phyloP scores from a whole-genome alignment of 1,140 invertebrate species.

The Micrasema minimum region DNA sequence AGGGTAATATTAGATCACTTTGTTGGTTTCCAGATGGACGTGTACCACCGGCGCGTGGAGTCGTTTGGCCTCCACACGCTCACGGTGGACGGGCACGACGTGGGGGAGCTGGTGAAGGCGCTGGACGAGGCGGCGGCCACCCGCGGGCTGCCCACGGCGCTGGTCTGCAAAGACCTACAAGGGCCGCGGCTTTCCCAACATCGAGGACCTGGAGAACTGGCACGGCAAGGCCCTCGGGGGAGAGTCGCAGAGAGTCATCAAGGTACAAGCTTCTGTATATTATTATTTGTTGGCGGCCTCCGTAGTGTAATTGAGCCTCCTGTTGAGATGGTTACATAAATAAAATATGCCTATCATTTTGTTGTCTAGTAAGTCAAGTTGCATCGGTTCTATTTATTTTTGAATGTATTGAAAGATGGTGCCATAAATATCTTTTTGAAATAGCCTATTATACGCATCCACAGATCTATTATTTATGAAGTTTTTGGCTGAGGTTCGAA shows the following conservation, averaged over 20 bases:
- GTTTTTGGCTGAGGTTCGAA: too few species aligned
- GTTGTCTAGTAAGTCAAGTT: too few species aligned
- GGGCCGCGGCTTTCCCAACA: slow-evolving; percentile 87
- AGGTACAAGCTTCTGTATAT: slow-evolving; percentile 68
- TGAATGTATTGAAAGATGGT: too few species aligned
- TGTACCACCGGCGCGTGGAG: slow-evolving; percentile 87
- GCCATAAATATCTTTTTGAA: too few species aligned
- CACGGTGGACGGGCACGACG: slow-evolving; percentile 96
- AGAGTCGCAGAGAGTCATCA: slow-evolving; percentile 80
- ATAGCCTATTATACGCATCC: too few species aligned
- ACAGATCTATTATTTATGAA: too few species aligned
- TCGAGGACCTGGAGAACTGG: slow-evolving; percentile 96
- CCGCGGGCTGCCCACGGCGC: slow-evolving; percentile 89
- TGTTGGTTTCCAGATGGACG: slow-evolving; percentile 72
- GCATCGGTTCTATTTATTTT: too few species aligned
- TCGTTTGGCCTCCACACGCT: slow-evolving; percentile 94
- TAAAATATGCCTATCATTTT: too few species aligned
- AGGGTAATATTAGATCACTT: not conserved
- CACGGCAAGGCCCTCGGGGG: slow-evolving; percentile 95
- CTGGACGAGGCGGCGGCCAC: slow-evolving; percentile 83
- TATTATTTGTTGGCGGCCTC: too few species aligned
- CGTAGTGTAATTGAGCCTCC: not conserved
- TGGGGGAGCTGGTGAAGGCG: slow-evolving; percentile 89
- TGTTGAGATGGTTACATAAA: too few species aligned
- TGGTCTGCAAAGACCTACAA: slow-evolving; percentile 97